phyloP scores from a whole-genome alignment of 2,888 invertebrate genomes.

The Acrobasis repandana region DNA sequence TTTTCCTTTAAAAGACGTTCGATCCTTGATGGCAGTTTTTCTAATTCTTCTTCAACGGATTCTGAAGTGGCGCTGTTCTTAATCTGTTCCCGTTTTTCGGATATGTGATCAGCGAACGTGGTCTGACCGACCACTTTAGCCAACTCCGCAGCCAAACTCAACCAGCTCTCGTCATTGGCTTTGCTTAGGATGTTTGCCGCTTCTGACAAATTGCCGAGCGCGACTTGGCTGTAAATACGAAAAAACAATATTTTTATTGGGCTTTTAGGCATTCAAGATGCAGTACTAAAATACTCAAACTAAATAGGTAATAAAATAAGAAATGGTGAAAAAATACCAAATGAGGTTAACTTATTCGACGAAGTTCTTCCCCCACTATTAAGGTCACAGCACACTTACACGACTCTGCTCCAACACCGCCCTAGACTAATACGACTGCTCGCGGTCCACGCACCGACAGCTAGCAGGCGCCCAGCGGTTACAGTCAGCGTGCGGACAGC shows the following conservation, averaged over 20 bases:
- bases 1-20: conserved; percentile 47
- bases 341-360: too few relatives aligned
- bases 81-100: conserved; percentile 42
- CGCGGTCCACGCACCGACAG: too few relatives aligned
- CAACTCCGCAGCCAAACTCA: conserved; percentile 84
- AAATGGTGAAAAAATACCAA: too few relatives aligned
- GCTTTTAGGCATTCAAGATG: too few relatives aligned
- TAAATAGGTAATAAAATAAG: too few relatives aligned
- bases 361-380: too few relatives aligned
- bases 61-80: conserved; percentile 30
- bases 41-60: conserved; percentile 39
- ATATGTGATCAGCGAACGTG: conserved; percentile 59
- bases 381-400: too few relatives aligned
- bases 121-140: conserved; percentile 76
- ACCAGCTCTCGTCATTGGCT: conserved; percentile 72
- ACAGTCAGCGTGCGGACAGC: too few relatives aligned
- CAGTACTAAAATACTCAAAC: too few relatives aligned
- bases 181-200: conserved; percentile 84
- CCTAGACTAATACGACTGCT: too few relatives aligned
- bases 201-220: conserved; percentile 81
- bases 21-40: conserved; percentile 46
- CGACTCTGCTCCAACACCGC: too few relatives aligned
- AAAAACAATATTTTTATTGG: conserved; percentile 11
- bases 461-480: too few relatives aligned
- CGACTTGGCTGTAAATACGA: conserved; percentile 78